Evolutionary conservation across 2,888 invertebrate species (phyloP).

Genomic region (Coenonympha arcania): DNA sequence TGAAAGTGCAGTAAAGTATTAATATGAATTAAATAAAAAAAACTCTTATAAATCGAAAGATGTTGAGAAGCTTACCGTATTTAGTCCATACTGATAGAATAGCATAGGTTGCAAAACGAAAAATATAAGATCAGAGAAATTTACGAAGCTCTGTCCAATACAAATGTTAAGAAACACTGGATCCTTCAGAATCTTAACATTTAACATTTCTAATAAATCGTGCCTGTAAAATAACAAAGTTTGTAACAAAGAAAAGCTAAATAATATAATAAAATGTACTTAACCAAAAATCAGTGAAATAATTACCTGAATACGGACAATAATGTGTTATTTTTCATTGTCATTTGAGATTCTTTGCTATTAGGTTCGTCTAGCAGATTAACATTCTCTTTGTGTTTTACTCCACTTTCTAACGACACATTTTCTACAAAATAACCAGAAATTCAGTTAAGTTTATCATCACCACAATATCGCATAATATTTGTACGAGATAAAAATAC

Average conservation of each 20-base stretch:
- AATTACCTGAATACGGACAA: constrained; percentile 16
- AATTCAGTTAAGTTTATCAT: neutral
- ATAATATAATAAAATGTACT: neutral
- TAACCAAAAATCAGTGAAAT: neutral
- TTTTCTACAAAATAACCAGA: constrained; percentile 36
- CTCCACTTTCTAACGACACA: constrained; percentile 32
- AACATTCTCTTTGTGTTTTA: constrained; percentile 35
- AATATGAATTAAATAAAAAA: no score
- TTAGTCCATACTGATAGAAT: constrained; percentile 69
- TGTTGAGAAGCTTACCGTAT: constrained; percentile 20
- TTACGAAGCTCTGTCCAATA: constrained; percentile 75
- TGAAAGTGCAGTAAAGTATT: no score
- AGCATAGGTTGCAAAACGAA: constrained; percentile 77
- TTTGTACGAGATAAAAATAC: constrained; percentile 44
- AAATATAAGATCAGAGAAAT: constrained; percentile 77
- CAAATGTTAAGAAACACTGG: constrained; percentile 73
- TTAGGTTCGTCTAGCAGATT: constrained; percentile 39
- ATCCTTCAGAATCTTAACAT: constrained; percentile 68
- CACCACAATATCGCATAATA: constrained; percentile 15
- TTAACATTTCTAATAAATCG: constrained; percentile 51
- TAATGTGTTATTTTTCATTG: constrained; percentile 7
- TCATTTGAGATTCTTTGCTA: constrained; percentile 5
- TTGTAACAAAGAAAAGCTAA: neutral
- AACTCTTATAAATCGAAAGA: neutral
- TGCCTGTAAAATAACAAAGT: constrained; percentile 34